Base-by-base conservation (phyloP, 2,797 vertebrate species). In the Potorous gilbertii region DNA sequence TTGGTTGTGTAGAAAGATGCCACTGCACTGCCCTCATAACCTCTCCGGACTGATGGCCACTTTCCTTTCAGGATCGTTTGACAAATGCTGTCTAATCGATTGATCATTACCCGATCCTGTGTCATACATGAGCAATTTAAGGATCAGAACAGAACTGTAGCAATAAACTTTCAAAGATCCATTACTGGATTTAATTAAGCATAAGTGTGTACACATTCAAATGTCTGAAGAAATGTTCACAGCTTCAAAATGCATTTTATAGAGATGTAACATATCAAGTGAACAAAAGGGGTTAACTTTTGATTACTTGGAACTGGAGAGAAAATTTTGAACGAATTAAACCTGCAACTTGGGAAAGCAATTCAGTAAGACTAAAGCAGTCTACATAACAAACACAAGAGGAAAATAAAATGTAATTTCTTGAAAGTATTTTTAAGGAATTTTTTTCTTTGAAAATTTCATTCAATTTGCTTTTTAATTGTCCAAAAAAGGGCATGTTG, bases 1-100 rank as follows among this genome's bases (percentile, higher is more conserved):
- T 99, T 99, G 97, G 99, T 99, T 98, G 99, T 99, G 98, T 99
- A 99, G 98, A 99, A 99, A 96, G 99, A 99, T 91, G 99, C 99
- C 50, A 99, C 99, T 0, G 99, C 98, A 52, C 98, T 99, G 92
- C 98, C 99, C 97, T 99, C 99, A 0, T 99, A 99, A 96, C 97
- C 99, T 59, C 99, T 99, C 94, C 99, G 98, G 54, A 99, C 98
- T 54, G 99, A 99, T 14, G 99, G 99, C 99, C 99, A 99, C 98
- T 99, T 99, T 94, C 99, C 99, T 98, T 99, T 99, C 95, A 99
- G 98, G 97, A 99, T 99, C 6, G 99, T 99, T 98, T 99, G 99
- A 99, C 99, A 99, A 98, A 99, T 99, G 97, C 99, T 99, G 98
- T 99, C 99, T 97, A 99, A 98, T 16, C 99, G 99, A 98, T 99